A percentile compares a stretch with the other conserved stretches of the same genome.
phyloP scores from a whole-genome alignment of 1,140 invertebrate genomes.

The Drosophila baimaii region DNA sequence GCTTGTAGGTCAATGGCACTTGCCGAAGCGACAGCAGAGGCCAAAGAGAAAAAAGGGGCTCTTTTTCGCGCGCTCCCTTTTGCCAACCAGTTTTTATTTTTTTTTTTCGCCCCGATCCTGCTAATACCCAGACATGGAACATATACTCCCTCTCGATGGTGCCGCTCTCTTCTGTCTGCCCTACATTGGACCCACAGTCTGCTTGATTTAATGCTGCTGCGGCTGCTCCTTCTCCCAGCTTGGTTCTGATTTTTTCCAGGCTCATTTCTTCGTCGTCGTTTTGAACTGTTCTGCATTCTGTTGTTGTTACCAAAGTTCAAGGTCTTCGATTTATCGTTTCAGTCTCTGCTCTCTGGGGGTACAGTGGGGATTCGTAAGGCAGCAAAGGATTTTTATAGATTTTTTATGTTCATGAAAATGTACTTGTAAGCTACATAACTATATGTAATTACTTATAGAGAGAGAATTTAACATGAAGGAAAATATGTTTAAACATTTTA shows the following conservation, averaged over 20 bases:
- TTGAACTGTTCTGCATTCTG: conserved; percentile 40
- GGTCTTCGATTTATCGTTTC: conserved; percentile 59
- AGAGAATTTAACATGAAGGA: too few relatives aligned
- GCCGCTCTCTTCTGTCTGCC: conserved; percentile 49
- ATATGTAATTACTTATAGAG: too few relatives aligned
- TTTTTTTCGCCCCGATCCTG: conserved; percentile 52
- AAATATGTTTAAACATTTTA: background rate
- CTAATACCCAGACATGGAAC: conserved; percentile 65
- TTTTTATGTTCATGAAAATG: too few relatives aligned
- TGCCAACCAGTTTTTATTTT: conserved; percentile 64
- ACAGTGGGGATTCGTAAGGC: conserved; percentile 4
- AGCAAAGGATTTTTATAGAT: background rate
- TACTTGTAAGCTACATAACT: too few relatives aligned
- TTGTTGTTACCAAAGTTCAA: conserved; percentile 67
- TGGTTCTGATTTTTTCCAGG: conserved; percentile 45
- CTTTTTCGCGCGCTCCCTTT: conserved; percentile 14
- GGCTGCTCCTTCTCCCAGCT: conserved; percentile 43
- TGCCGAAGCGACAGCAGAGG: conserved; percentile 24
- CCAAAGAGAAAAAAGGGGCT: conserved; percentile 23
- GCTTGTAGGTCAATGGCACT: conserved; percentile 75
- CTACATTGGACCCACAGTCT: conserved; percentile 57
- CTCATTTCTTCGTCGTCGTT: conserved; percentile 13
- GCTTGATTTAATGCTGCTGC: conserved; percentile 53
- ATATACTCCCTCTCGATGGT: conserved; percentile 6
- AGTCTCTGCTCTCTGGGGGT: conserved; percentile 7